Conservation (phyloP, 1,140 invertebrate genomes). For the Lepidurus couesii region DNA sequence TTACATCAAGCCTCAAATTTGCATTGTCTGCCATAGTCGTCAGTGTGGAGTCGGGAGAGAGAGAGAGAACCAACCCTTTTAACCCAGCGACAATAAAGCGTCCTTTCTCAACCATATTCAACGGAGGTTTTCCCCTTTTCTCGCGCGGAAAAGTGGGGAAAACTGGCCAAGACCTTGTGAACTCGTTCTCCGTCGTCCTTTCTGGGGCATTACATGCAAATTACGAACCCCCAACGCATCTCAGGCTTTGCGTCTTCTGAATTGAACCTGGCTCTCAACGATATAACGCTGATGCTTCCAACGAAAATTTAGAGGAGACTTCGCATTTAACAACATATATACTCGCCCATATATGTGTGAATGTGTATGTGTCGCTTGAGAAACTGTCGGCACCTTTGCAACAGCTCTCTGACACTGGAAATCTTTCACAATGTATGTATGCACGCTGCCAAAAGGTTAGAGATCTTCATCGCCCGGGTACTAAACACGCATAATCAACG, state of each 20-base stretch:
- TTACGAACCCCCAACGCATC: neutral
- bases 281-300: too few relatives aligned
- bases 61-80: neutral
- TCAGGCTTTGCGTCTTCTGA: neutral
- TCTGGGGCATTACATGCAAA: slow-evolving; percentile 2
- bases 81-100: neutral
- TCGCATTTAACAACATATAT: neutral
- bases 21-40: slow-evolving; percentile 13
- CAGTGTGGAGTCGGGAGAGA: neutral
- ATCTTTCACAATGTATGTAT: neutral
- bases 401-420: neutral
- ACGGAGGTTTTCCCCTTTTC: neutral
- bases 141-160: neutral
- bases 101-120: neutral
- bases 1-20: slow-evolving; percentile 19
- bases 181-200: neutral
- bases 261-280: too few relatives aligned
- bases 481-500: neutral
- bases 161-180: neutral
- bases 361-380: neutral
- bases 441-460: neutral
- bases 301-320: neutral
- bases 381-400: neutral
- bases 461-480: neutral
- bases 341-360: neutral